Percentiles rank a stretch among this genome's conserved stretches.
These are phyloP conservation scores for Globodera rostochiensis DNA, from an alignment of 1,140 invertebrate species.

Conservation along the genomic window DNA sequence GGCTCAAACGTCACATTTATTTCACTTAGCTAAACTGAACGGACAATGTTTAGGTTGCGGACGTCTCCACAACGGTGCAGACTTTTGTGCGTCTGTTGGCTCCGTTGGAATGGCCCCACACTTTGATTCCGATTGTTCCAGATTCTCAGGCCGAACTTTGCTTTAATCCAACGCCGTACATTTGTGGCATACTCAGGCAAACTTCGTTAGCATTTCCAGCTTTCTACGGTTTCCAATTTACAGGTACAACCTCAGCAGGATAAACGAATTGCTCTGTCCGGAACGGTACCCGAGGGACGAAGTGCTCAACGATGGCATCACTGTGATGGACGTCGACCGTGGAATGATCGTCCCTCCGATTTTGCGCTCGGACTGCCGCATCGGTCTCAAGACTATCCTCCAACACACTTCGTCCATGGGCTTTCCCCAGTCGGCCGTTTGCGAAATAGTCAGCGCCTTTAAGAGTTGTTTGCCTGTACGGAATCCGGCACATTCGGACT, in stretches of 20 bases:
- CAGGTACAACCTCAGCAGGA: conserved; percentile 42
- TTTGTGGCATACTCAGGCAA: conserved; percentile 50
- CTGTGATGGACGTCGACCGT: conserved; percentile 48
- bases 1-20: conserved; percentile 40
- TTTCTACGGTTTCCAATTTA: conserved; percentile 16
- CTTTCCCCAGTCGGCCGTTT: conserved; percentile 43
- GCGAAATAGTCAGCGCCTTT: conserved; percentile 38
- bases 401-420: conserved; percentile 43
- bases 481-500: conserved; percentile 37
- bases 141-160: conserved; percentile 52
- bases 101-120: conserved; percentile 51
- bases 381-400: conserved; percentile 41
- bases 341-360: conserved; percentile 43
- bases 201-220: background rate
- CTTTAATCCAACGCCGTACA: conserved; percentile 50
- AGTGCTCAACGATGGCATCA: conserved; percentile 39
- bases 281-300: background rate
- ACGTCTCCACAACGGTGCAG: conserved; percentile 45
- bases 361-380: background rate
- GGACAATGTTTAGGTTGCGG: conserved; percentile 35
- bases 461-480: conserved; percentile 39
- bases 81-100: conserved; percentile 45
- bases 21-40: conserved; percentile 3
- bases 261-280: conserved; percentile 28
- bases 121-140: conserved; percentile 49